A percentile compares a stretch with the other conserved stretches of the same genome.
These are phyloP conservation scores for Nymphalis polychloros DNA, from an alignment of 2,888 invertebrate species.

Conservation along the genomic window DNA sequence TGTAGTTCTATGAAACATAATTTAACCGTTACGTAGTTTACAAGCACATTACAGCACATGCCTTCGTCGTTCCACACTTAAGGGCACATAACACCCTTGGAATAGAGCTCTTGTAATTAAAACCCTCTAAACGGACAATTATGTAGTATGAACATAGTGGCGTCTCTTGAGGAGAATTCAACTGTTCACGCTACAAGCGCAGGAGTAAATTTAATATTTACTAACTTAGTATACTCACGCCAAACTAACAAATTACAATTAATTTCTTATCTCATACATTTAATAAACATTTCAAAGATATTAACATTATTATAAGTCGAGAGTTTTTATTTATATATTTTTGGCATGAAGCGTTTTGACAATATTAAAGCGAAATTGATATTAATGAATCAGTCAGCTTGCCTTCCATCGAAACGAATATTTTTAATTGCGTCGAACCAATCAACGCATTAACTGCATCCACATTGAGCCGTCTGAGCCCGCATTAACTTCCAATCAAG, in stretches of 20 bases:
- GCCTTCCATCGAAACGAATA: constrained; percentile 23
- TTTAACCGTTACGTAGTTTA: constrained; percentile 66
- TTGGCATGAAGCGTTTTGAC: background rate
- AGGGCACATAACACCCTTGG: constrained; percentile 73
- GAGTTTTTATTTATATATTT: background rate
- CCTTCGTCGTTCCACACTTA: constrained; percentile 58
- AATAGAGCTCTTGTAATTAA: constrained; percentile 77
- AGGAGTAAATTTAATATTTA: constrained; percentile 25
- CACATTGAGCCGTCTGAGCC: constrained; percentile 47
- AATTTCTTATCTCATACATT: background rate
- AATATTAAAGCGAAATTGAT: constrained; percentile 8
- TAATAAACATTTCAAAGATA: background rate
- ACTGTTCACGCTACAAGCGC: constrained; percentile 18
- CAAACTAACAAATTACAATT: constrained; percentile 11
- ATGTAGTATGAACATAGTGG: constrained; percentile 44
- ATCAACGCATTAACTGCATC: constrained; percentile 40
- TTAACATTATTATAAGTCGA: no score
- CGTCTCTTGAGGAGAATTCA: constrained; percentile 41
- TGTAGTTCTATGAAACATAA: constrained; percentile 39
- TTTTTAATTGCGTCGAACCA: constrained; percentile 41
- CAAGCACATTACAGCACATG: constrained; percentile 61
- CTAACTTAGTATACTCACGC: background rate
- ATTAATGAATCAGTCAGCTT: constrained; percentile 10
- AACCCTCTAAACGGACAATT: constrained; percentile 75
- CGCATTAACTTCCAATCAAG: constrained; percentile 79